phyloP scores from a whole-genome alignment of 1,140 invertebrate species.

The Drosophila kepulauana region DNA sequence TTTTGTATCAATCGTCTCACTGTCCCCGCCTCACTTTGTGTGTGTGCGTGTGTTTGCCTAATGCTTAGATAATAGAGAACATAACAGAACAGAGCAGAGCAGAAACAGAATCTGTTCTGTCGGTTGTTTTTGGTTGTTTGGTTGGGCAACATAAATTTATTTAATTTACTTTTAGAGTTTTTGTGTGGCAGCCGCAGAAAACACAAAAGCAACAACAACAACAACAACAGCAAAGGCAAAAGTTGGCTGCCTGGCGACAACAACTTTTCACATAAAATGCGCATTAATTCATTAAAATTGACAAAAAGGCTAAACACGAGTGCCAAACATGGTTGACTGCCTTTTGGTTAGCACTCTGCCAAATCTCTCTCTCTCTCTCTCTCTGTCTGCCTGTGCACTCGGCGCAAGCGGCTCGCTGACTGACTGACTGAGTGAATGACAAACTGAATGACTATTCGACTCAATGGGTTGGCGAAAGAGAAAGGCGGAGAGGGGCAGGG shows the following conservation, averaged over 20 bases:
- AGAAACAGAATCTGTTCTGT: constrained; percentile 2
- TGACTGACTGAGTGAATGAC: constrained; percentile 19
- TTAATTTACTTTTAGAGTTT: constrained; percentile 68
- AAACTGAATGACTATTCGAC: constrained; percentile 28
- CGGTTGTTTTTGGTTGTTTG: constrained; percentile 1
- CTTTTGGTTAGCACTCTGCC: constrained; percentile 60
- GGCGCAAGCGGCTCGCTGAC: constrained; percentile 21
- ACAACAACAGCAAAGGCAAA: constrained; percentile 21
- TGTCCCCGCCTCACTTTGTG: neutral
- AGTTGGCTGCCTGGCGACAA: constrained; percentile 25
- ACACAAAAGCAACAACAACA: constrained; percentile 30
- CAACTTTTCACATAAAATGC: constrained; percentile 81
- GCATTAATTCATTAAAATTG: constrained; percentile 83
- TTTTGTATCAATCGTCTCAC: constrained; percentile 67
- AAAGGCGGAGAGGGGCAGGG: neutral
- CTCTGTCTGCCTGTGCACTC: constrained; percentile 27
- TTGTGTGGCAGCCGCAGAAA: constrained; percentile 33
- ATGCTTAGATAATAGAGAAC: constrained; percentile 77
- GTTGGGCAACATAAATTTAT: constrained; percentile 67
- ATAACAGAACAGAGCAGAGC: constrained; percentile 2
- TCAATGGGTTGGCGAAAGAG: neutral
- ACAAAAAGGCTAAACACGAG: constrained; percentile 75
- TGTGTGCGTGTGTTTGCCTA: constrained; percentile 38
- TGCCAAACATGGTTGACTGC: constrained; percentile 64
- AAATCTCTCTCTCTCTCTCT: constrained; percentile 41